Evolutionary conservation across 2,888 invertebrate genomes (phyloP).

Genomic region (Leptogaster cylindrica): DNA sequence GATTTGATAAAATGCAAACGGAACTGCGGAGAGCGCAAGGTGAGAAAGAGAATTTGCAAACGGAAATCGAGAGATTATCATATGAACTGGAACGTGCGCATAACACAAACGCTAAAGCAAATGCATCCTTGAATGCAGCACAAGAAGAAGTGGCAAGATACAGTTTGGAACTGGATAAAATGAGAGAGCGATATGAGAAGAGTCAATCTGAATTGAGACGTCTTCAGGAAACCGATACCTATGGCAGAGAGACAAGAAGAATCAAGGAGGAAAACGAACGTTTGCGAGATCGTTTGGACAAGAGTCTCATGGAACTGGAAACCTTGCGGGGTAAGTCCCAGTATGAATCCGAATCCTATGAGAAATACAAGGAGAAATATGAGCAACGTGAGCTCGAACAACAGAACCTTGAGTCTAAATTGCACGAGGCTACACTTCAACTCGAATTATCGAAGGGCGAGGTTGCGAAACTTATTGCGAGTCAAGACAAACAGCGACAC

Average conservation of each 20-base stretch:
- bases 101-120: conserved; percentile 83
- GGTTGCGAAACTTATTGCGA: conserved; percentile 73
- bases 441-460: conserved; percentile 81
- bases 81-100: conserved; percentile 88
- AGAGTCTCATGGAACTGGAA: conserved; percentile 80
- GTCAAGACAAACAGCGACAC: conserved; percentile 79
- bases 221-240: conserved; percentile 80
- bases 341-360: conserved; percentile 74
- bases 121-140: conserved; percentile 83
- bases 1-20: conserved; percentile 86
- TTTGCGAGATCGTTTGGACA: conserved; percentile 79
- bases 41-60: conserved; percentile 84
- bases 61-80: conserved; percentile 82
- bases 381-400: conserved; percentile 77
- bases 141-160: conserved; percentile 88
- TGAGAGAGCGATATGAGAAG: conserved; percentile 89
- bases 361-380: conserved; percentile 77
- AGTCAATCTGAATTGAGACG: conserved; percentile 81
- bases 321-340: conserved; percentile 81
- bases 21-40: conserved; percentile 82
- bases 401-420: conserved; percentile 76
- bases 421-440: conserved; percentile 82
- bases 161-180: conserved; percentile 86
- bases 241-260: conserved; percentile 79
- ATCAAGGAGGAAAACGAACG: conserved; percentile 83